Evolutionary conservation across 2,888 invertebrate species (phyloP).

Genomic region (Ommatoiulus sabulosus): DNA sequence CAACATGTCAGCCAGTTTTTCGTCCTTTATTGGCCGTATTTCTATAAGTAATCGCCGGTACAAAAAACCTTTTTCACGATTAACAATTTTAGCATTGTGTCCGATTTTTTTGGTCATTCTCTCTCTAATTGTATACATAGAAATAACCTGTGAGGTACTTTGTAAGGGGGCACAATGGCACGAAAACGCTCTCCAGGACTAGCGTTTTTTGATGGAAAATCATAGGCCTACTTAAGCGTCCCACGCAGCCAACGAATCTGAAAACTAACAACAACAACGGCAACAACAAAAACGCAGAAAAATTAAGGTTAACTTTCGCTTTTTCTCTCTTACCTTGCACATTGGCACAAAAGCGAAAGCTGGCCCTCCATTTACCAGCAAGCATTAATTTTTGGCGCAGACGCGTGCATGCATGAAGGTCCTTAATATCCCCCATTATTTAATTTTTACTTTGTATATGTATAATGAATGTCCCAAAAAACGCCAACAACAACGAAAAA

Average conservation of each 20-base stretch:
- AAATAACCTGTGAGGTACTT: conserved; percentile 29
- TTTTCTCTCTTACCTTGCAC: conserved; percentile 29
- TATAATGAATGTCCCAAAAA: conserved; percentile 32
- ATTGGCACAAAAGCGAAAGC: conserved; percentile 6
- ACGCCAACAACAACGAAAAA: background rate
- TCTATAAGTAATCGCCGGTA: conserved; percentile 10
- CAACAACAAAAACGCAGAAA: conserved; percentile 27
- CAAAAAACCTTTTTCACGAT: conserved; percentile 34
- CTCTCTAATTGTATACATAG: conserved; percentile 34
- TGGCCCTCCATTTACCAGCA: conserved; percentile 10
- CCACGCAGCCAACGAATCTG: conserved; percentile 11
- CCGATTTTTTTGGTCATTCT: conserved; percentile 34
- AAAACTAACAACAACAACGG: conserved; percentile 21
- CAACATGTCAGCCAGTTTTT: conserved; percentile 28
- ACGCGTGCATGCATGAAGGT: conserved; percentile 34
- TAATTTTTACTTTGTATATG: conserved; percentile 28
- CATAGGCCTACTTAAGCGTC: conserved; percentile 25
- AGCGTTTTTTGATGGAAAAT: background rate
- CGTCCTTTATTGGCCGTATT: conserved; percentile 28
- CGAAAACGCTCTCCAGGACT: background rate
- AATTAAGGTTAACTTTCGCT: conserved; percentile 34
- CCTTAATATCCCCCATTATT: conserved; percentile 29
- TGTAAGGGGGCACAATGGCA: conserved; percentile 22
- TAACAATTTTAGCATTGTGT: conserved; percentile 20
- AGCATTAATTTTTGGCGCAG: conserved; percentile 24